A percentile compares a stretch with the other conserved stretches of the same genome.
Conservation (phyloP, 2,888 invertebrate species). For the Athalia cordata region DNA sequence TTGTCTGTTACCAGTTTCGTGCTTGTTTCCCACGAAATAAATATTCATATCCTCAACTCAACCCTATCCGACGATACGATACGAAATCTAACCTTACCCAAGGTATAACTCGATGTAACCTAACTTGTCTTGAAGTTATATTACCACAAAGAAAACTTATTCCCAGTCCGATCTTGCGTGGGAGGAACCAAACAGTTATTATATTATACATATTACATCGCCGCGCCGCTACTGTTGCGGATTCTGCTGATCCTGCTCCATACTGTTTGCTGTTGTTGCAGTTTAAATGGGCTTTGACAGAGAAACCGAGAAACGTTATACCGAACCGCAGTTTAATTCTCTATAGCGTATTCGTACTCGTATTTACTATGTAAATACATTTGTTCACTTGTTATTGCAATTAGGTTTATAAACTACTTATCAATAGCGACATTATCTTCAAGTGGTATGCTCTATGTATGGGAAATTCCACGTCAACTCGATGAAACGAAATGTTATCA, state of each 20-base stretch:
- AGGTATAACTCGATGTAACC: no score
- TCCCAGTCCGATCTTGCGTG: slow-evolving; percentile 27
- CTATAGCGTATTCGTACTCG: background rate
- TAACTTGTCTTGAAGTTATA: background rate
- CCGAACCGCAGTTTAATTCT: background rate
- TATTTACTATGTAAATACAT: no score
- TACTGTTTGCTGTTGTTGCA: no score
- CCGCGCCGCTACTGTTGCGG: no score
- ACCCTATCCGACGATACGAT: background rate
- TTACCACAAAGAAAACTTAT: slow-evolving; percentile 14
- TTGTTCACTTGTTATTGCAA: slow-evolving; percentile 6
- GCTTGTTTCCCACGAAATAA: slow-evolving; percentile 34
- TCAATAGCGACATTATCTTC: slow-evolving; percentile 41
- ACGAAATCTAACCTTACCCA: no score
- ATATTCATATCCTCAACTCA: slow-evolving; percentile 28
- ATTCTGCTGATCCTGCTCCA: no score
- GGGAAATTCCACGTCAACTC: no score
- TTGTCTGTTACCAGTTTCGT: slow-evolving; percentile 6
- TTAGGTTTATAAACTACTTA: slow-evolving; percentile 43
- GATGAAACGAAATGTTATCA: no score
- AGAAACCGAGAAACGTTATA: slow-evolving; percentile 5
- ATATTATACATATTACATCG: no score
- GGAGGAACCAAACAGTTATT: background rate
- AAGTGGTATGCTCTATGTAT: background rate
- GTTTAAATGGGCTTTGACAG: no score